phyloP scores from a whole-genome alignment of 2,888 invertebrate genomes.

The Morpho deidamia region DNA sequence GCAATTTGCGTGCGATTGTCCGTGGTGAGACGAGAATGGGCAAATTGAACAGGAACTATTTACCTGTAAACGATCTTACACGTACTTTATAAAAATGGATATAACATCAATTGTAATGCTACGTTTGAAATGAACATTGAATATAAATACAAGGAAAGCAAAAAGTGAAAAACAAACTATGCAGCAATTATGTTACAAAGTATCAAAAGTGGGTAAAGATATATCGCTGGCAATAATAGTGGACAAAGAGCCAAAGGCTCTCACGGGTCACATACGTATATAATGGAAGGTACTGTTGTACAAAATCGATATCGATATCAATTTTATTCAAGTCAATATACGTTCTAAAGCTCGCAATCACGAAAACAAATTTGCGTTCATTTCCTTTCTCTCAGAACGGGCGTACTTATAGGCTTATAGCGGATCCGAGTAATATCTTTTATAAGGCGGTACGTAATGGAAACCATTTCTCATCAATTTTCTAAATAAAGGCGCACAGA shows the following conservation, averaged over 20 bases:
- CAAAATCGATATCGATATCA: slow-evolving; percentile 70
- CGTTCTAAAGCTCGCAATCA: slow-evolving; percentile 68
- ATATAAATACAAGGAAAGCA: background rate
- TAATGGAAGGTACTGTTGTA: slow-evolving; percentile 66
- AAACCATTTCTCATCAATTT: slow-evolving; percentile 79
- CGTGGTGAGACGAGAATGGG: slow-evolving; percentile 62
- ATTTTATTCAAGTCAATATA: slow-evolving; percentile 69
- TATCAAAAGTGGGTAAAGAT: slow-evolving; percentile 12
- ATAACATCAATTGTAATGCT: slow-evolving; percentile 12
- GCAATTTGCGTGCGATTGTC: slow-evolving; percentile 73
- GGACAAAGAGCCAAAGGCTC: slow-evolving; percentile 31
- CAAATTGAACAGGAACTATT: slow-evolving; percentile 57
- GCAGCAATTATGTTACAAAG: slow-evolving; percentile 6
- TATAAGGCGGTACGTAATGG: slow-evolving; percentile 74
- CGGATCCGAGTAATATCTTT: slow-evolving; percentile 61
- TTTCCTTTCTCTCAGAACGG: slow-evolving; percentile 66
- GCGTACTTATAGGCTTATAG: slow-evolving; percentile 36
- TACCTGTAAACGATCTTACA: slow-evolving; percentile 51
- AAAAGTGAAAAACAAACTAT: background rate
- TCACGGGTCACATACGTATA: slow-evolving; percentile 58
- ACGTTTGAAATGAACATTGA: slow-evolving; percentile 6
- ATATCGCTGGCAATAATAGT: slow-evolving; percentile 7
- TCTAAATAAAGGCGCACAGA: slow-evolving; percentile 78
- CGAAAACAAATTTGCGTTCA: slow-evolving; percentile 77
- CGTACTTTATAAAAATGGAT: slow-evolving; percentile 34